phyloP scores from a whole-genome alignment of 1,140 invertebrate species.

The Drosophila bipectinata region DNA sequence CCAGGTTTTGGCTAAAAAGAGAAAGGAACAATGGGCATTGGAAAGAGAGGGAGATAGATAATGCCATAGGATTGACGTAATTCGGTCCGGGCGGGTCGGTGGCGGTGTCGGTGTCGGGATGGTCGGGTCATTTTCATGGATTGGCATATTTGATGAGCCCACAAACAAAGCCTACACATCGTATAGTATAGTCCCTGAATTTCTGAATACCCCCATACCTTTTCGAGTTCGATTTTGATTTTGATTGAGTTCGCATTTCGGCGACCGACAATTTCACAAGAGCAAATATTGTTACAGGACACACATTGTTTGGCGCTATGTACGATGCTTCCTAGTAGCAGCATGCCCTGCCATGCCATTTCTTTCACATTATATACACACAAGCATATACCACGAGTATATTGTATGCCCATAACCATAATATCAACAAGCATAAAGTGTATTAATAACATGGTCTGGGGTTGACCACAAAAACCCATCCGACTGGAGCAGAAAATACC shows the following conservation, averaged over 20 bases:
- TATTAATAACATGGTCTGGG: constrained; percentile 33
- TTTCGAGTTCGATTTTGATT: constrained; percentile 3
- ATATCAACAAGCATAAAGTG: constrained; percentile 49
- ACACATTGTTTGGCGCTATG: constrained; percentile 18
- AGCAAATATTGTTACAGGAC: constrained; percentile 48
- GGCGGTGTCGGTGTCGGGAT: too few relatives aligned
- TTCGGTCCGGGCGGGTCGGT: constrained; percentile 14
- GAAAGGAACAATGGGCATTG: too few relatives aligned
- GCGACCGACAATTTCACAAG: constrained; percentile 25
- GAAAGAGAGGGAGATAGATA: constrained; percentile 15
- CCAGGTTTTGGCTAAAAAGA: background rate
- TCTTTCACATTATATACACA: constrained; percentile 5
- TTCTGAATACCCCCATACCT: constrained; percentile 5
- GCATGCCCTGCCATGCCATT: constrained; percentile 1
- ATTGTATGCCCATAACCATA: constrained; percentile 20
- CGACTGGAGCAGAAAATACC: background rate
- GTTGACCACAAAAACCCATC: constrained; percentile 29
- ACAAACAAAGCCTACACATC: constrained; percentile 27
- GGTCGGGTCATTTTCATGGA: constrained; percentile 24
- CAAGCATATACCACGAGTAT: background rate
- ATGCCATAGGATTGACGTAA: constrained; percentile 49
- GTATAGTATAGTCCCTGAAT: constrained; percentile 1
- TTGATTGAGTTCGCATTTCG: constrained; percentile 44
- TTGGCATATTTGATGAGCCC: constrained; percentile 28
- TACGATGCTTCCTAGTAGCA: too few relatives aligned